A percentile compares a stretch with the other conserved stretches of the same genome.
Evolutionary conservation across 2,888 invertebrate species (phyloP).

Genomic region (Andrena praecox): DNA sequence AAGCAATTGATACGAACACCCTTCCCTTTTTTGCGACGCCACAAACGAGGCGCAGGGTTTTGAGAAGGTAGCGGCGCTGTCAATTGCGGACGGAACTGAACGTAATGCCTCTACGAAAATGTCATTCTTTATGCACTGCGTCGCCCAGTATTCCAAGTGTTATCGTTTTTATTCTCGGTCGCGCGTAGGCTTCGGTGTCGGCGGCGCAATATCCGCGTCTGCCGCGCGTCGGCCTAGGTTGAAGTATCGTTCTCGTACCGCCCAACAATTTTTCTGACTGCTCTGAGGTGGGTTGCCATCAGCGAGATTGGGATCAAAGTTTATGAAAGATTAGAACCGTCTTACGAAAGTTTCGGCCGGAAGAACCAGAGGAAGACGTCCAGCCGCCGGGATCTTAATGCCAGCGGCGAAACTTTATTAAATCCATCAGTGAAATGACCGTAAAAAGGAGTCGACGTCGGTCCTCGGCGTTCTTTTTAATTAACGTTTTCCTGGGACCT

Average conservation of each 20-base stretch:
- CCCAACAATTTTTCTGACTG: not conserved
- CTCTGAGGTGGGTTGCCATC: not conserved
- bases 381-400: constrained; percentile 26
- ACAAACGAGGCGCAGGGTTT: not conserved
- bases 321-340: constrained; percentile 25
- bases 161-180: too few species aligned
- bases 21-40: not conserved
- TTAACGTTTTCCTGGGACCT: constrained; percentile 18
- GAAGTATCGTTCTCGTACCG: not conserved
- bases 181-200: too few species aligned
- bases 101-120: not conserved
- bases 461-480: constrained; percentile 36
- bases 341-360: constrained; percentile 20
- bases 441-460: constrained; percentile 25
- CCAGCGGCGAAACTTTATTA: constrained; percentile 40
- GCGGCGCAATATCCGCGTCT: too few species aligned
- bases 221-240: not conserved
- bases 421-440: constrained; percentile 19
- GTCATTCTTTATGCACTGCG: not conserved
- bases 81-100: not conserved
- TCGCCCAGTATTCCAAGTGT: too few species aligned
- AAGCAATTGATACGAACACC: constrained; percentile 17
- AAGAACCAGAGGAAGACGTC: constrained; percentile 12
- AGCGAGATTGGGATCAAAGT: constrained; percentile 14
- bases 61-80: not conserved